phyloP scores from a whole-genome alignment of 2,113 vertebrate genomes.

The Myanophis thanlyinensis region DNA sequence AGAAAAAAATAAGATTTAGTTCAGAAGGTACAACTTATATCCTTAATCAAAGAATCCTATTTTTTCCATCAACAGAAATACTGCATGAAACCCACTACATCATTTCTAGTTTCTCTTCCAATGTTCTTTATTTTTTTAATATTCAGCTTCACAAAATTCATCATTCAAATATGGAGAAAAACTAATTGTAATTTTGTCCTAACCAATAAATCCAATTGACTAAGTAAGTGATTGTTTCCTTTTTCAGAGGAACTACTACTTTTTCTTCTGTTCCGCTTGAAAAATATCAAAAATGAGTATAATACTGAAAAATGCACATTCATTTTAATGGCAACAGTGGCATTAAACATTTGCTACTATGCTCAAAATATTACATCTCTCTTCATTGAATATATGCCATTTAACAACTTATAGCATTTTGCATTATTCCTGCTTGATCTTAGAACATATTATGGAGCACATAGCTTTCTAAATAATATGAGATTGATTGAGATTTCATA shows the following conservation, averaged over 20 bases:
- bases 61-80: neutral
- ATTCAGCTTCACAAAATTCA: neutral
- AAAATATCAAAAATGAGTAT: neutral
- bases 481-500: neutral
- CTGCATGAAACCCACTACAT: neutral
- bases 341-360: neutral
- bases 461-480: neutral
- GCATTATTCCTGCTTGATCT: neutral
- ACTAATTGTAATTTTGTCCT: neutral
- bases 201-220: neutral
- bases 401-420: neutral
- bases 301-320: neutral
- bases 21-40: neutral
- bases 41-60: neutral
- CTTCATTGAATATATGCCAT: neutral
- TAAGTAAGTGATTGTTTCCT: too few species aligned
- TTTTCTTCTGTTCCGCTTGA: neutral
- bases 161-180: neutral
- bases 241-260: neutral
- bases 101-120: neutral
- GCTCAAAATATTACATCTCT: neutral
- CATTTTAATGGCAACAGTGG: neutral
- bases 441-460: neutral
- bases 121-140: neutral
- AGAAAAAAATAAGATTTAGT: neutral